Conservation (phyloP, 2,888 invertebrate species). For the Epicampocera succincta region DNA sequence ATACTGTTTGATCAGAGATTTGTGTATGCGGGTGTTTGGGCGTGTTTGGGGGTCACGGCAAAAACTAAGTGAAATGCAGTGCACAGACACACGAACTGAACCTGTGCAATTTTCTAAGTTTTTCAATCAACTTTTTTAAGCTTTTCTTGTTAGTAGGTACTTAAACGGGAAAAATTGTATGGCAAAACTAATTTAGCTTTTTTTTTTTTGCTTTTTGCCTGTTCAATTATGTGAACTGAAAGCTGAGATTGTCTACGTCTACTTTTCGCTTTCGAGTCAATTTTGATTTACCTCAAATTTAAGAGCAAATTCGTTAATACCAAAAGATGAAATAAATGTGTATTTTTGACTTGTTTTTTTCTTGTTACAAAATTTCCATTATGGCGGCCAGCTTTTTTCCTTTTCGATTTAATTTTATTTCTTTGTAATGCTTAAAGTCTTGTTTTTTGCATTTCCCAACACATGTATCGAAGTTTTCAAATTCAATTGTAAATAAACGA, state of each 20-base stretch:
- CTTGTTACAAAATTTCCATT: background rate
- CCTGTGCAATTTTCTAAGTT: slow-evolving; percentile 36
- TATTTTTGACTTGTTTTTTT: background rate
- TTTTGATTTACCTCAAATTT: slow-evolving; percentile 53
- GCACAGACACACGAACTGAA: background rate
- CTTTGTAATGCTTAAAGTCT: background rate
- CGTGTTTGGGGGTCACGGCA: too few relatives aligned
- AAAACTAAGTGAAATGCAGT: background rate
- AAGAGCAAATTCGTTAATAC: background rate
- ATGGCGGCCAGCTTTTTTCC: background rate
- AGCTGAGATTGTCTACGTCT: slow-evolving; percentile 8
- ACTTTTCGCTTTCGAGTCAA: slow-evolving; percentile 21
- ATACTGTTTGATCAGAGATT: slow-evolving; percentile 30
- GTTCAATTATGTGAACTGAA: slow-evolving; percentile 6
- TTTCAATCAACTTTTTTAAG: slow-evolving; percentile 59
- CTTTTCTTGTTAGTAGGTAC: slow-evolving; percentile 7
- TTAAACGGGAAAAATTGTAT: background rate
- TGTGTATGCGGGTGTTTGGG: background rate
- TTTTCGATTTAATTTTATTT: background rate
- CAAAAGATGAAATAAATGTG: background rate
- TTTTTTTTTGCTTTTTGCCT: slow-evolving; percentile 31
- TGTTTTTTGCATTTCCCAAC: slow-evolving; percentile 21
- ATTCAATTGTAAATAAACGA: slow-evolving; percentile 60
- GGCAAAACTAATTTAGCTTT: slow-evolving; percentile 43
- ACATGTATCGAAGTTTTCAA: slow-evolving; percentile 36